Conservation (phyloP, 2,113 vertebrate species). For the Corythornis cristatus region DNA sequence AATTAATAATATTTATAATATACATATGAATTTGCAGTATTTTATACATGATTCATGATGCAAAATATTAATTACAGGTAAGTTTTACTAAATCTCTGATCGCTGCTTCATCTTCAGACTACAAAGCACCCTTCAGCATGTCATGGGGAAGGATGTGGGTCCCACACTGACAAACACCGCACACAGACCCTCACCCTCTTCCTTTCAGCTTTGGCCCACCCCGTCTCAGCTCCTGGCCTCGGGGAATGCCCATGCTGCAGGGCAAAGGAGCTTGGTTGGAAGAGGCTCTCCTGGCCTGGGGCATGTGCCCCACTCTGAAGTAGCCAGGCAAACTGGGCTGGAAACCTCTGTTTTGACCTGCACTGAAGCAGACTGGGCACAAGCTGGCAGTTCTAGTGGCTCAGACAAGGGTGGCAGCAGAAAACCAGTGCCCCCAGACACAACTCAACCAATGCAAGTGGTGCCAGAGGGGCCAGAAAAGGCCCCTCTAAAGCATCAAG, state of each 20-base stretch:
- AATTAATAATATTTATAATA: conserved; percentile 22
- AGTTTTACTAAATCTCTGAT: conserved; percentile 11
- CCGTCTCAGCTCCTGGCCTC: rapidly evolving
- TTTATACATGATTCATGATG: conserved; percentile 60
- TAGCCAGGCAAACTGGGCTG: not conserved
- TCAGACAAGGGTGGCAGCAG: not conserved
- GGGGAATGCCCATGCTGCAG: not conserved
- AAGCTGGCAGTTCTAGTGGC: not conserved
- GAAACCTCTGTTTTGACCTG: not conserved
- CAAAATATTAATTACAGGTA: conserved; percentile 61
- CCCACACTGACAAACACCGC: rapidly evolving
- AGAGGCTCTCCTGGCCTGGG: rapidly evolving
- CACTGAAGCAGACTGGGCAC: not conserved
- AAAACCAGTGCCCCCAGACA: rapidly evolving
- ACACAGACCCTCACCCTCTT: not conserved
- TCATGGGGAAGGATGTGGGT: not conserved
- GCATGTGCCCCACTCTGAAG: rapidly evolving
- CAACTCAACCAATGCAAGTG: too few relatives aligned
- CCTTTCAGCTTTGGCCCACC: not conserved
- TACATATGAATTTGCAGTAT: conserved; percentile 30
- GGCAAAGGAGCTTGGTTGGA: not conserved
- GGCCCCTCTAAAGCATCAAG: too few relatives aligned
- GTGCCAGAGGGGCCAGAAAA: not conserved
- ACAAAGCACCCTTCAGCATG: not conserved
- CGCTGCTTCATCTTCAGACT: conserved; percentile 14